Conservation (phyloP, 2,888 invertebrate species). For the Auanema freiburgensis region DNA sequence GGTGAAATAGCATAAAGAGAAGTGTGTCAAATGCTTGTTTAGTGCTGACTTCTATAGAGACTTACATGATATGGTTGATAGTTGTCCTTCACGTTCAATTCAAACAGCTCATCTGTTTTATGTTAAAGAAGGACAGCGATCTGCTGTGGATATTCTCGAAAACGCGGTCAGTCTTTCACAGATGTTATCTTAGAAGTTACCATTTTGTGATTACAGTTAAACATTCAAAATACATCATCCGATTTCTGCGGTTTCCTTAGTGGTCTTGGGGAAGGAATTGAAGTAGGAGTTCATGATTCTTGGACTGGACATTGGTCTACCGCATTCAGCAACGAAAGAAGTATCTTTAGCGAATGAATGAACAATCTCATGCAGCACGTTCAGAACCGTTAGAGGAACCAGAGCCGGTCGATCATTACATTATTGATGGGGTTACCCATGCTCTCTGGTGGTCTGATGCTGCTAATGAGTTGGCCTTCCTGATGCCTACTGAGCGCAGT, state of each 20-base stretch:
- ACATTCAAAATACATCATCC: constrained; percentile 66
- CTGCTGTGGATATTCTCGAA: constrained; percentile 78
- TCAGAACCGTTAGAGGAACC: constrained; percentile 37
- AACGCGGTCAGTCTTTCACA: constrained; percentile 74
- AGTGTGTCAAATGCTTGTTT: constrained; percentile 3
- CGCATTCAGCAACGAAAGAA: constrained; percentile 68
- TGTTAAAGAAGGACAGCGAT: constrained; percentile 82
- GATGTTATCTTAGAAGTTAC: constrained; percentile 3
- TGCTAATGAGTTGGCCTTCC: constrained; percentile 81
- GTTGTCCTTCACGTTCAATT: constrained; percentile 72
- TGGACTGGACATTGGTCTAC: constrained; percentile 89
- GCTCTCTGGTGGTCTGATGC: constrained; percentile 54
- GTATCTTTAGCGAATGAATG: constrained; percentile 24
- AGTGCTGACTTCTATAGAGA: constrained; percentile 77
- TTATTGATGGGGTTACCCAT: constrained; percentile 57
- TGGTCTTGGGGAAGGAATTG: constrained; percentile 86
- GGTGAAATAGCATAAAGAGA: constrained; percentile 15
- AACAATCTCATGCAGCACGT: too few relatives aligned
- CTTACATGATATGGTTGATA: constrained; percentile 79
- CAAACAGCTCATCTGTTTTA: constrained; percentile 94
- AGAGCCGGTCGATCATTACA: constrained; percentile 50
- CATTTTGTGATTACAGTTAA: constrained; percentile 64
- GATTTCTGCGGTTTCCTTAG: constrained; percentile 72
- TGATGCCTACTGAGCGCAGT: constrained; percentile 74
- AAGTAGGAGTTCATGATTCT: constrained; percentile 82